phyloP scores from a whole-genome alignment of 2,797 vertebrate species.

The Muraenolepis orangiensis region DNA sequence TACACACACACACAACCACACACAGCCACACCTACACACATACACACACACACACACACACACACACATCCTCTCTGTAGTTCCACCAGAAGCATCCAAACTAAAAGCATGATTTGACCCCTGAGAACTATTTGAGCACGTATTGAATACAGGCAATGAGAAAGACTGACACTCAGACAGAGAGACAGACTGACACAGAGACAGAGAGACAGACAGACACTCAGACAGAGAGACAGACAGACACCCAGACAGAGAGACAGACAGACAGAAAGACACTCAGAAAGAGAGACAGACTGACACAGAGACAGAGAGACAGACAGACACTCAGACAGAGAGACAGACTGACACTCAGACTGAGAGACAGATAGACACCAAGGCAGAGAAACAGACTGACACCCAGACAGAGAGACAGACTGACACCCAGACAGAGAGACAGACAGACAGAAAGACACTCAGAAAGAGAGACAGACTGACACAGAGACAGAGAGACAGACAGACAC shows the following conservation, averaged over 20 bases:
- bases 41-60: too few relatives aligned
- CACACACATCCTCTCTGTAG: conserved; percentile 15
- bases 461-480: too few relatives aligned
- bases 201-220: not conserved
- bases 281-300: too few relatives aligned
- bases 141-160: not conserved
- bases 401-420: not conserved
- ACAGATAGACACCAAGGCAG: not conserved
- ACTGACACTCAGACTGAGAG: not conserved
- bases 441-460: too few relatives aligned
- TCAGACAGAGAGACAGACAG: too few relatives aligned
- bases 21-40: conserved; percentile 5
- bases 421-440: too few relatives aligned
- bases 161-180: not conserved
- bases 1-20: conserved; percentile 18
- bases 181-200: not conserved
- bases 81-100: not conserved
- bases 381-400: not conserved
- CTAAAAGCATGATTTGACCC: conserved; percentile 11
- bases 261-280: too few relatives aligned
- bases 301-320: not conserved
- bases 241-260: too few relatives aligned
- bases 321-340: not conserved
- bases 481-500: too few relatives aligned
- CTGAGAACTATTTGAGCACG: not conserved